Conservation (phyloP, 2,888 invertebrate species). For the Sisyra nigra region DNA sequence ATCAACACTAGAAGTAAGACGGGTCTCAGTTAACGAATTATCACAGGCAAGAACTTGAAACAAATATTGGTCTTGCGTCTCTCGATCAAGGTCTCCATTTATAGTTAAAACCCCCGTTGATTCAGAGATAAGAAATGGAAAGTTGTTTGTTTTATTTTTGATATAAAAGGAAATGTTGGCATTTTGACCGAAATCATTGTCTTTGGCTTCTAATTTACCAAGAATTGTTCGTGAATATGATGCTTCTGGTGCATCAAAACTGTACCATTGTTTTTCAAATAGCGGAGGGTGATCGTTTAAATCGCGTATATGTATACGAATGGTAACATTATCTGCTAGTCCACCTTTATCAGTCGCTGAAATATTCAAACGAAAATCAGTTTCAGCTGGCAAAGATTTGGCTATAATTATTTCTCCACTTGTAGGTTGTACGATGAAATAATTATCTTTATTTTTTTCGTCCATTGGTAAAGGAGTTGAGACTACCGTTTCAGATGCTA, state of each 20-base stretch:
- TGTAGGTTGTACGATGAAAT: constrained; percentile 58
- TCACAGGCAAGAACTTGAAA: constrained; percentile 49
- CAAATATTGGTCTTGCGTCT: constrained; percentile 49
- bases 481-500: constrained; percentile 48
- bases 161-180: constrained; percentile 58
- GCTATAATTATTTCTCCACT: constrained; percentile 62
- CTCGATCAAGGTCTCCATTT: constrained; percentile 62
- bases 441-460: constrained; percentile 28
- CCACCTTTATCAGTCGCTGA: constrained; percentile 63
- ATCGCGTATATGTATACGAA: constrained; percentile 59
- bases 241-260: constrained; percentile 68
- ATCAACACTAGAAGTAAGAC: constrained; percentile 53
- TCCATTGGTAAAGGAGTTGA: constrained; percentile 23
- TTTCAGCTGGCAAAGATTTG: constrained; percentile 53
- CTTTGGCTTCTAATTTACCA: constrained; percentile 61
- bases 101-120: constrained; percentile 52
- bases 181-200: constrained; percentile 66
- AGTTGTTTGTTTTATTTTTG: constrained; percentile 25
- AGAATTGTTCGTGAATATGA: constrained; percentile 51
- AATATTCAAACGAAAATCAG: constrained; percentile 57
- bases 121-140: constrained; percentile 57
- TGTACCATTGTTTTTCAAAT: constrained; percentile 70
- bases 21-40: constrained; percentile 25
- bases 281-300: constrained; percentile 73
- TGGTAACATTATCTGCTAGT: constrained; percentile 47